These are phyloP conservation scores for Myrmophylax atrothorax DNA, from an alignment of 2,113 vertebrate species.

Conservation along the genomic window DNA sequence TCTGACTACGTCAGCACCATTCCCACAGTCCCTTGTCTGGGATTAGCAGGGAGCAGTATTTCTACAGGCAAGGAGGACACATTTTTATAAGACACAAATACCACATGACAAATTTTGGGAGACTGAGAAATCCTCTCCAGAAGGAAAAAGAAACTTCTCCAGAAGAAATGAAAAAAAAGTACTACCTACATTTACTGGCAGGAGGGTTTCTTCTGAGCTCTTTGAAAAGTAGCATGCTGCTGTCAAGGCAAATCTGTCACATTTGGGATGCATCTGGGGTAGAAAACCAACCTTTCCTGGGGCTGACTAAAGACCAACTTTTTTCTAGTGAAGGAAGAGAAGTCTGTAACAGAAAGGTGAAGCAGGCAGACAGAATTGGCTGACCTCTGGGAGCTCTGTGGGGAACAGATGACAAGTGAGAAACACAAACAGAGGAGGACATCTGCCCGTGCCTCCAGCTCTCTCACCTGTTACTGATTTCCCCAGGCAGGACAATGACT, in stretches of 20 bases:
- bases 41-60: background rate
- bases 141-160: background rate
- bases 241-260: background rate
- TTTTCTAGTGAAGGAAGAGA: background rate
- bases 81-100: background rate
- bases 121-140: background rate
- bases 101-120: background rate
- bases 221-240: background rate
- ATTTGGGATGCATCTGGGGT: background rate
- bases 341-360: background rate
- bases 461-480: slow-evolving; percentile 28
- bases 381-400: background rate
- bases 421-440: background rate
- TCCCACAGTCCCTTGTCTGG: background rate
- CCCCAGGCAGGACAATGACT: slow-evolving; percentile 13
- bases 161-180: background rate
- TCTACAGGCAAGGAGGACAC: background rate
- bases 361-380: background rate
- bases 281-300: background rate
- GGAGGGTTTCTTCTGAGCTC: background rate
- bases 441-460: background rate
- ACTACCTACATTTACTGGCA: background rate
- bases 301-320: background rate
- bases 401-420: background rate
- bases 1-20: background rate